Evolutionary conservation across 2,888 invertebrate genomes (phyloP), one percentile per base, ranked within the genome.

Genomic region (Campoplex capitator): DNA sequence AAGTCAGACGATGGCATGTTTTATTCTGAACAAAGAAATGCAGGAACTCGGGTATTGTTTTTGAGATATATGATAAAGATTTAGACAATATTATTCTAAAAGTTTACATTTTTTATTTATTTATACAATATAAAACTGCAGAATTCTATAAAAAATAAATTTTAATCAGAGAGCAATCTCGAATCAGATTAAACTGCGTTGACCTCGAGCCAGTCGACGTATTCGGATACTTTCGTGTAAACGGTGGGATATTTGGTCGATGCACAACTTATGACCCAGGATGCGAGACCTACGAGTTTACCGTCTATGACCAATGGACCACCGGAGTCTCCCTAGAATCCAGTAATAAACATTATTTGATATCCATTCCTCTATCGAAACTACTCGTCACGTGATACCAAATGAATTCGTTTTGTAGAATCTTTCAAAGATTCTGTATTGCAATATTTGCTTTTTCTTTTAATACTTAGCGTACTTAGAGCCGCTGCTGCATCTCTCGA

Each of bases 261-360:
- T 9, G 91, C 92, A 75, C 93, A 93, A n/a, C 91, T 91, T 54
- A 86, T 88, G 18, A 91, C 89, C 91, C 91, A 93, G 35, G 93
- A 93, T n/a, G 91, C 91, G 4, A 93, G 84, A 79, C 93, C 93
- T 23, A 89, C 80, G 58, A 93, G 91, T 84, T 90, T 91, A 56
- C 90, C 91, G 0, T 89, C 74, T 16, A 92, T 89, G 28, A 90
- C 91, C 88, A 93, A 87, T 67, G 93, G 93, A 77, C 93, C 93
- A 83, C 93, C 93, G 38, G 93, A 92, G 83, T 93, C 93, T 87
- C 92, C 92, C 93, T 93, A 76, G 2, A 84, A 77, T 67, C 2
- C n/a, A 23, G n/a, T 42, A 78, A 42, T 42, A 16, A 58, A 42
- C 38, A 54, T 13, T 13, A 58, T 58, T 23, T 0, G 9, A 11